These are phyloP conservation scores for Andrena minutula DNA, from an alignment of 2,888 invertebrate genomes.

Conservation along the genomic window DNA sequence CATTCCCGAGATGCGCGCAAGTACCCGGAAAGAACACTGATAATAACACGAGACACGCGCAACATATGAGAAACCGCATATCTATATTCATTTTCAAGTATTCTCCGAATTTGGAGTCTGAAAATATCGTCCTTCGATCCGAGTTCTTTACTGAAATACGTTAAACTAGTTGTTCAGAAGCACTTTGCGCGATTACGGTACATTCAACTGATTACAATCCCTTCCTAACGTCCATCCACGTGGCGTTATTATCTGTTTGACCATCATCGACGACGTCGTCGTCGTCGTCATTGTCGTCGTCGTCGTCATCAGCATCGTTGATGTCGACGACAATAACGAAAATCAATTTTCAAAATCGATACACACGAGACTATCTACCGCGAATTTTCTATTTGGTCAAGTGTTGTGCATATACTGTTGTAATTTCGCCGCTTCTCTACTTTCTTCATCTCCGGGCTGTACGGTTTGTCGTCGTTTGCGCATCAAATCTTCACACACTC, in stretches of 20 bases:
- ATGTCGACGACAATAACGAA: too few relatives aligned
- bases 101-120: neutral
- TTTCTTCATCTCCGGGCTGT: neutral
- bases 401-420: neutral
- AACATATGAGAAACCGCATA: neutral
- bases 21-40: slow-evolving; percentile 24
- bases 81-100: slow-evolving; percentile 28
- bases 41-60: slow-evolving; percentile 27
- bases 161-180: slow-evolving; percentile 73
- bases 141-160: slow-evolving; percentile 68
- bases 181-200: slow-evolving; percentile 77
- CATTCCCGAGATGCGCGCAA: slow-evolving; percentile 25
- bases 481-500: neutral
- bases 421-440: neutral
- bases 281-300: neutral
- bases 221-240: slow-evolving; percentile 58
- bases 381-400: neutral
- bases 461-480: neutral
- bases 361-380: neutral
- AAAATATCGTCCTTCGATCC: slow-evolving; percentile 4
- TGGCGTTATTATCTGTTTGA: slow-evolving; percentile 65
- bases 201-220: slow-evolving; percentile 77
- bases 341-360: slow-evolving; percentile 27
- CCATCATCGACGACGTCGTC: slow-evolving; percentile 47
- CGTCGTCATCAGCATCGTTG: slow-evolving; percentile 63